A percentile compares a stretch with the other conserved stretches of the same genome.
These are phyloP conservation scores for Schizaphis graminum DNA, from an alignment of 2,888 invertebrate genomes.

Conservation along the genomic window DNA sequence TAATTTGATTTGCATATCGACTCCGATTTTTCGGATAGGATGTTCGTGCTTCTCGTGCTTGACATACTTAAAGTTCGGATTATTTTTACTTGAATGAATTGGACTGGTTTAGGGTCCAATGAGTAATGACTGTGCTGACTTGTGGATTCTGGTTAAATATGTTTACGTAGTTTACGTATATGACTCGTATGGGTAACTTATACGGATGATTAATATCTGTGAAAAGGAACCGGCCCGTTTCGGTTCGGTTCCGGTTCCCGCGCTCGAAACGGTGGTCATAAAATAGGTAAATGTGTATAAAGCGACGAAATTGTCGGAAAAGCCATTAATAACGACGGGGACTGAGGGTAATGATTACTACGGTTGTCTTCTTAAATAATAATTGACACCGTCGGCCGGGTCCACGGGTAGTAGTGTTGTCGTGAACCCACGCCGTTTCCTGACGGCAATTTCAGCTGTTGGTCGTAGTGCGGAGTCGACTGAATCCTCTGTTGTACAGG, in stretches of 20 bases:
- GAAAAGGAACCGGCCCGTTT: not conserved
- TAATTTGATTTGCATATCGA: not conserved
- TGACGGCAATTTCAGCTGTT: constrained; percentile 64
- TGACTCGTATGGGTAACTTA: no score
- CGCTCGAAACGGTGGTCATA: not conserved
- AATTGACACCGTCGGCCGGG: constrained; percentile 1
- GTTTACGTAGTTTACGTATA: no score
- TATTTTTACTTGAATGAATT: not conserved
- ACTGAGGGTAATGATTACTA: not conserved
- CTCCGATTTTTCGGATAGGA: not conserved
- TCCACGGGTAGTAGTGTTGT: constrained; percentile 34
- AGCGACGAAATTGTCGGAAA: not conserved
- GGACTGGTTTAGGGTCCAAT: not conserved
- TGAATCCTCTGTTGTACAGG: constrained; percentile 59
- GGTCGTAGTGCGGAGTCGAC: constrained; percentile 67
- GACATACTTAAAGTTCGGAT: not conserved
- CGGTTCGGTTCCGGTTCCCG: not conserved
- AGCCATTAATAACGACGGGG: not conserved
- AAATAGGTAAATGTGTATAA: not conserved
- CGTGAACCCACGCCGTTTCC: constrained; percentile 1
- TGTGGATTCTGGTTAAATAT: no score
- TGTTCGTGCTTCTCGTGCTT: not conserved
- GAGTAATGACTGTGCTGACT: no score
- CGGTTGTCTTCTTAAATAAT: not conserved
- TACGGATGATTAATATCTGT: not conserved